Conservation (phyloP, 2,888 invertebrate species). For the Brachycybe producta region DNA sequence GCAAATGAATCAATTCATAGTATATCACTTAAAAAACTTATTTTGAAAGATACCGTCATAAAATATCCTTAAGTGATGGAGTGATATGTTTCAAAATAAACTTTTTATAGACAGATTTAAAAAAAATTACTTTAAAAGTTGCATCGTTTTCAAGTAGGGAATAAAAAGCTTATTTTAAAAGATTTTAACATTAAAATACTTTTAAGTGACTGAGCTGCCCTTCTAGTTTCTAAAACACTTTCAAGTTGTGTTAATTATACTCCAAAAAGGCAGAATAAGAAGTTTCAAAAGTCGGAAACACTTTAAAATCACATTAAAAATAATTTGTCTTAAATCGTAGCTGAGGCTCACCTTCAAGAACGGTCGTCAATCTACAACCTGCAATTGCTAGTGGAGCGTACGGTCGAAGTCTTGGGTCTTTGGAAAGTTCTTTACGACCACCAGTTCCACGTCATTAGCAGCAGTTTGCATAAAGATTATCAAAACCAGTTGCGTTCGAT, state of each 20-base stretch:
- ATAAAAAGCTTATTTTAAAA: too few species aligned
- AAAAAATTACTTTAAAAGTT: too few species aligned
- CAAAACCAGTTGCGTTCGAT: conserved; percentile 45
- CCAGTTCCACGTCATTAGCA: conserved; percentile 52
- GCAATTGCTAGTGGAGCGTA: conserved; percentile 42
- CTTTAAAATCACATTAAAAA: conserved; percentile 1
- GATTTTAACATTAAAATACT: too few species aligned
- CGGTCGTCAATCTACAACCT: conserved; percentile 26
- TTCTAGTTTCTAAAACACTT: conserved; percentile 4
- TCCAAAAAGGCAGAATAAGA: too few species aligned
- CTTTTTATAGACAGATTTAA: too few species aligned
- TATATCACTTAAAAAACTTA: too few species aligned
- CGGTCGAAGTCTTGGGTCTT: conserved; percentile 77
- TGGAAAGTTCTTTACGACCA: conserved; percentile 90
- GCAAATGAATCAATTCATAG: too few species aligned
- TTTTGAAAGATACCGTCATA: too few species aligned
- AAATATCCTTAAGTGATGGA: too few species aligned
- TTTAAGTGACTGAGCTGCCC: neutral
- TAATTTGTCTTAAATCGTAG: conserved; percentile 25
- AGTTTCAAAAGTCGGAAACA: too few species aligned
- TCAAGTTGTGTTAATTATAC: conserved; percentile 15
- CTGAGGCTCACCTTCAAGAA: conserved; percentile 34
- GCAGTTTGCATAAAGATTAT: conserved; percentile 35
- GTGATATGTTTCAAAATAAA: too few species aligned
- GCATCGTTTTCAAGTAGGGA: too few species aligned